Conservation (phyloP, 1,140 invertebrate genomes). For the Mizuhopecten yessoensis region DNA sequence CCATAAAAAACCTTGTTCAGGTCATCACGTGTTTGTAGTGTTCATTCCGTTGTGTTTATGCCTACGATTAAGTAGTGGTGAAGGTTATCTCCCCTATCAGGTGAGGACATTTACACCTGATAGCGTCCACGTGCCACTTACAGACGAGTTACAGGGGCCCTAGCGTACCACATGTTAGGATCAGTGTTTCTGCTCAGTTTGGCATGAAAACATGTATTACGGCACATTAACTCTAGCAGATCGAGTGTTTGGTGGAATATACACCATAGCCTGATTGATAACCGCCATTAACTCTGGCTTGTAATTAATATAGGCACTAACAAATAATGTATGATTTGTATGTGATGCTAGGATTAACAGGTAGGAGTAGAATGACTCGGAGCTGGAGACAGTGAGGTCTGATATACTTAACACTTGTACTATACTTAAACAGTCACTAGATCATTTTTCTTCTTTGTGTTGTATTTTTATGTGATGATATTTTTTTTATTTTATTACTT, state of each 20-base stretch:
- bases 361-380: neutral
- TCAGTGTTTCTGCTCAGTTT: neutral
- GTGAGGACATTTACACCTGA: neutral
- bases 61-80: neutral
- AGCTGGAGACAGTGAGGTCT: neutral
- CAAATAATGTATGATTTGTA: neutral
- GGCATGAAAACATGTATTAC: conserved; percentile 16
- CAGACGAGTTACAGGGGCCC: neutral
- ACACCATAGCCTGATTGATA: neutral
- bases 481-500: too few relatives aligned
- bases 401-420: too few relatives aligned
- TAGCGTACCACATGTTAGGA: neutral
- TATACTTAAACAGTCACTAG: too few relatives aligned
- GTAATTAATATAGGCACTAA: neutral
- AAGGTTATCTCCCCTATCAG: conserved; percentile 13
- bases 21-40: neutral
- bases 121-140: neutral
- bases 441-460: too few relatives aligned
- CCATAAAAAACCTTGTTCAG: neutral
- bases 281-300: neutral
- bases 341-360: neutral
- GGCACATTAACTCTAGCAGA: neutral
- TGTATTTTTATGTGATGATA: too few relatives aligned
- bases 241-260: neutral
- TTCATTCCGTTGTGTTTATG: neutral